Conservation (phyloP, 2,113 vertebrate species). For the Hemiscyllium ocellatum region DNA sequence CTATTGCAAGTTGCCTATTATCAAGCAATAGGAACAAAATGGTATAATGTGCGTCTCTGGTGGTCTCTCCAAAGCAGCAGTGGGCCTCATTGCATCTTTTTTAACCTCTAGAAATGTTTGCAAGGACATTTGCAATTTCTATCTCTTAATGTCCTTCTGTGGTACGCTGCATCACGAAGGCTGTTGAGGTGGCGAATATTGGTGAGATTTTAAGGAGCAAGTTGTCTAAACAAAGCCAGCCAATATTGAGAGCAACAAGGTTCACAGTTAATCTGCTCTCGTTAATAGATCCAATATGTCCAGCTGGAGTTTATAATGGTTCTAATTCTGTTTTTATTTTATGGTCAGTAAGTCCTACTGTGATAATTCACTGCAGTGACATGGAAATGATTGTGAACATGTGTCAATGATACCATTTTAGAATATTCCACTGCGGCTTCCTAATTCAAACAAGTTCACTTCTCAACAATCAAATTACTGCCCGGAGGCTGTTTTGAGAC, state of each 20-base stretch:
- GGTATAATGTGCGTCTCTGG: background rate
- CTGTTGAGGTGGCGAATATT: background rate
- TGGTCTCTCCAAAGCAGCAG: background rate
- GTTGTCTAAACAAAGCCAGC: background rate
- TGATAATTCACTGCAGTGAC: constrained; percentile 19
- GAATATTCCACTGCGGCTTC: background rate
- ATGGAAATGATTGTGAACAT: constrained; percentile 31
- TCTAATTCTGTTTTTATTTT: background rate
- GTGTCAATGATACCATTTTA: constrained; percentile 5
- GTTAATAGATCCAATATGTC: background rate
- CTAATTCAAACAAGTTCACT: constrained; percentile 18
- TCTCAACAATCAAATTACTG: background rate
- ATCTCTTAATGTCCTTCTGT: background rate
- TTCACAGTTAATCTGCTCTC: background rate
- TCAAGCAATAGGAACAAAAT: background rate
- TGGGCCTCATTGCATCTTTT: background rate
- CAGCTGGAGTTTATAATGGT: background rate
- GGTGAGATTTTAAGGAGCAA: background rate
- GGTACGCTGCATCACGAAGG: background rate
- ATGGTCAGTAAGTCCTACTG: background rate
- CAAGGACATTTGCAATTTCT: background rate
- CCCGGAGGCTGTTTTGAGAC: background rate
- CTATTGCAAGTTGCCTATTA: background rate
- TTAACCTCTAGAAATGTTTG: background rate
- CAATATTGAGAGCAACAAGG: background rate